Percentiles rank a stretch among this genome's conserved stretches.
Conservation (phyloP, 92 coral and sea anemone species). For the Umimayanthus kanabou region DNA sequence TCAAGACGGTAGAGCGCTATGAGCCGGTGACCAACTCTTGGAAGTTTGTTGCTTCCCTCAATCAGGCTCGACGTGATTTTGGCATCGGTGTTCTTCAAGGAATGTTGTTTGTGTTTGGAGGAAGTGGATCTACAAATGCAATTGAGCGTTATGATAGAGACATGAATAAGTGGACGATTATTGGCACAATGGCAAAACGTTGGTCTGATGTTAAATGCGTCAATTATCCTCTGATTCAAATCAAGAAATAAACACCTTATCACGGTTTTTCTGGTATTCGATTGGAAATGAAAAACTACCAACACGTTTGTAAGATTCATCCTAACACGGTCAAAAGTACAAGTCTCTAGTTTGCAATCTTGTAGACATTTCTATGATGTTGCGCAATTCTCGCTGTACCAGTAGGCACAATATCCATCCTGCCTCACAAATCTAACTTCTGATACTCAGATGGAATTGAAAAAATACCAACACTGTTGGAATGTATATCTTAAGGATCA, state of each 20-base stretch:
- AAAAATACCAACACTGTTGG: no score
- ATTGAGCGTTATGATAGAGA: constrained; percentile 68
- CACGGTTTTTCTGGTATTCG: no score
- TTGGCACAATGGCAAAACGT: constrained; percentile 42
- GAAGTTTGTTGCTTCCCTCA: constrained; percentile 57
- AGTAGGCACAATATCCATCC: no score
- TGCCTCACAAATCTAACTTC: no score
- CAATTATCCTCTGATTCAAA: constrained; percentile 56
- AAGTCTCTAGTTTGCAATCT: no score
- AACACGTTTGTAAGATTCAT: no score
- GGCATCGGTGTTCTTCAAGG: constrained; percentile 53
- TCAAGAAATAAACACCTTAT: constrained; percentile 20
- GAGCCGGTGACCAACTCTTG: constrained; percentile 59
- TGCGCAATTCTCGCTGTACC: no score
- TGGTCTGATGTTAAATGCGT: constrained; percentile 68
- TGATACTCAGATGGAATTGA: no score
- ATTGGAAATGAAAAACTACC: no score
- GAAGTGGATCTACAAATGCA: constrained; percentile 65
- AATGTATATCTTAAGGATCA: no score
- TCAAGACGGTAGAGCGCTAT: constrained; percentile 42
- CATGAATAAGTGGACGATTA: constrained; percentile 63
- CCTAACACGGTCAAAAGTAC: no score
- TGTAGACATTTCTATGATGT: no score
- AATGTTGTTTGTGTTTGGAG: constrained; percentile 67
- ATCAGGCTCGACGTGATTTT: constrained; percentile 76